phyloP scores from a whole-genome alignment of 30 jellyfish, hydroid and myxozoan genomes.

The Pelagia noctiluca region DNA sequence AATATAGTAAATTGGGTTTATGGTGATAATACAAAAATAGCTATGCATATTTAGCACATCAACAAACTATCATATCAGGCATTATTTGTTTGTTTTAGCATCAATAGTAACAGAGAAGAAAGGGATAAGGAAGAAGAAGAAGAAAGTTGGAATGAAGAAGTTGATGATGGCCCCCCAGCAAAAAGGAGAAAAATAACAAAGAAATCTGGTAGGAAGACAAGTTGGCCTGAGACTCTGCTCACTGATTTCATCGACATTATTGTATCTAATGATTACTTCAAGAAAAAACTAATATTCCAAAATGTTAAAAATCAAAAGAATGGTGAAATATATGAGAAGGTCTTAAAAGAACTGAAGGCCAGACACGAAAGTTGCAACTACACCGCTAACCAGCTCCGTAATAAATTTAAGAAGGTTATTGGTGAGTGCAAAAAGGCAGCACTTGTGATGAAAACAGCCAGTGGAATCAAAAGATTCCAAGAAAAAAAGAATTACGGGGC shows the following conservation, averaged over 20 bases:
- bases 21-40: not conserved
- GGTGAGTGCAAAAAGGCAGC: constrained; percentile 75
- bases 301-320: constrained; percentile 45
- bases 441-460: constrained; percentile 63
- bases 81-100: not conserved
- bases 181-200: constrained; percentile 1
- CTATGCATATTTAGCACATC: constrained; percentile 1
- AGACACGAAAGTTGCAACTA: constrained; percentile 62
- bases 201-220: constrained; percentile 55
- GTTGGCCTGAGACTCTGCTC: constrained; percentile 52
- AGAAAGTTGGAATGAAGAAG: not conserved
- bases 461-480: constrained; percentile 61
- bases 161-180: constrained; percentile 2
- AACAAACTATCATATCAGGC: not conserved
- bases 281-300: constrained; percentile 54
- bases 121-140: not conserved
- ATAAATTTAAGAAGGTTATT: constrained; percentile 50
- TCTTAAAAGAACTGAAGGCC: constrained; percentile 37
- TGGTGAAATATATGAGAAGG: constrained; percentile 46
- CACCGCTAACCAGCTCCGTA: constrained; percentile 61
- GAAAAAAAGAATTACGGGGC: constrained; percentile 64
- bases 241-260: constrained; percentile 53
- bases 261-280: constrained; percentile 51
- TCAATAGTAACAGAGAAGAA: constrained; percentile 4
- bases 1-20: not conserved